phyloP scores from a whole-genome alignment of 2,888 invertebrate genomes.

The Dendrolimus pini region DNA sequence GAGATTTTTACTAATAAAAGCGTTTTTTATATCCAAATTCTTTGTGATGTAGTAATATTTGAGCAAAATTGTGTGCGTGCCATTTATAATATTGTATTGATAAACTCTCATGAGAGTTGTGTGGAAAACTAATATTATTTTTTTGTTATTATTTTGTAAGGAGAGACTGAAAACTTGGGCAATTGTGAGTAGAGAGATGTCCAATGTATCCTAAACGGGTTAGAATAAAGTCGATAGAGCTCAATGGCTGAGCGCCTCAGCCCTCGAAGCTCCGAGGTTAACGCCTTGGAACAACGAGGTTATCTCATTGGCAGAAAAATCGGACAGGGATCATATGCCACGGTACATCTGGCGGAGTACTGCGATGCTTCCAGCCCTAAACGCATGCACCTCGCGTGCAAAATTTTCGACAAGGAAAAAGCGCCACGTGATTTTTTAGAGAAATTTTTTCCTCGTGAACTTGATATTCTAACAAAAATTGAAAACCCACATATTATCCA shows the following conservation, averaged over 20 bases:
- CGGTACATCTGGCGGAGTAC: constrained; percentile 91
- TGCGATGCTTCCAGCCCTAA: constrained; percentile 83
- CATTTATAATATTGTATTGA: constrained; percentile 42
- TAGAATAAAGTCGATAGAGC: constrained; percentile 72
- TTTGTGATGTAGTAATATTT: constrained; percentile 75
- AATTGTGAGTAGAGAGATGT: constrained; percentile 69
- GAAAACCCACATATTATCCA: constrained; percentile 94
- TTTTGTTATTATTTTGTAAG: constrained; percentile 60
- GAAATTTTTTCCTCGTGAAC: constrained; percentile 95
- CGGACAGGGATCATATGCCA: constrained; percentile 94
- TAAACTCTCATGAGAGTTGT: constrained; percentile 65
- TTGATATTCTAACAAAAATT: constrained; percentile 91
- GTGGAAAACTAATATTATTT: constrained; percentile 47
- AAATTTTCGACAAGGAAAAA: constrained; percentile 93
- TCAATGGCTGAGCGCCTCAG: constrained; percentile 84
- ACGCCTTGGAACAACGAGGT: constrained; percentile 89
- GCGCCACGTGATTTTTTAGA: constrained; percentile 93
- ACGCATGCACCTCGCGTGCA: constrained; percentile 88
- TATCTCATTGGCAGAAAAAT: constrained; percentile 91
- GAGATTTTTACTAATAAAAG: constrained; percentile 66
- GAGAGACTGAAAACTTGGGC: constrained; percentile 55
- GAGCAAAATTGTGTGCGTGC: constrained; percentile 69
- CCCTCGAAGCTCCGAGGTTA: constrained; percentile 89
- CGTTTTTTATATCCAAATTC: constrained; percentile 75
- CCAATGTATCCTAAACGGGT: constrained; percentile 76